Evolutionary conservation across 2,113 vertebrate species (phyloP), one percentile per base, ranked within the genome.

Genomic region (Tiliqua scincoides): DNA sequence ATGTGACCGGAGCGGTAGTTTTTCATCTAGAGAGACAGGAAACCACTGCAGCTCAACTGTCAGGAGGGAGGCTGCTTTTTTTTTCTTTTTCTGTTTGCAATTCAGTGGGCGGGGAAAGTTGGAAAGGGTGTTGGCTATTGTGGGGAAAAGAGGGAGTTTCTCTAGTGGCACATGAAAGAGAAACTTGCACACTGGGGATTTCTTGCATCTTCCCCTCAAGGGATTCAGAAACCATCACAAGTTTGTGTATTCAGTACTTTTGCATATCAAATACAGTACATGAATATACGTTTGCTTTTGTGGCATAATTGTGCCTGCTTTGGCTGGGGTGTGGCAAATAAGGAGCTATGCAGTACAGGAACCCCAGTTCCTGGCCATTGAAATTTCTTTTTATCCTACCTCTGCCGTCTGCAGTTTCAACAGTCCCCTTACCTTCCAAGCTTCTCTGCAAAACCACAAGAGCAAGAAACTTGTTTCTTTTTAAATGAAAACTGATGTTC

Each of bases 11-110:
- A 35, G 25, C 12, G 17, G 76, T 30, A 54, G 76, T 61, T 62
- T 85, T 79, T 68, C 74, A 85, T 23, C 25, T 23, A 61, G 10
- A 43, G 17, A 61, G 61, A 79, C 67, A 72, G 84, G 84, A 85
- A 79, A 79, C 52, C 67, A 21, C 75, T 79, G 65, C 20, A 25
- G 37, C 40, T 48, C 32, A 48, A 71, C 84, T 23, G 67, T 78
- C 59, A 78, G 1, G 84, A n/a, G 32, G n/a, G 30, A 1, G 6
- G 40, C 48, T 23, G 75, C 20, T n/a, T 62, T 75, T n/a, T 62
- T 75, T 71, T 32, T 25, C 18, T 79, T 43, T 15, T 23, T n/a
- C 18, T 20, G 35, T 48, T 72, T 35, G 32, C 48, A 27, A 32
- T 40, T n/a, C 3, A 43, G 35, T 35, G 25, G 11, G 15, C 15